These are phyloP conservation scores for Trogon melanurus DNA, from an alignment of 2,113 vertebrate species.

Conservation along the genomic window DNA sequence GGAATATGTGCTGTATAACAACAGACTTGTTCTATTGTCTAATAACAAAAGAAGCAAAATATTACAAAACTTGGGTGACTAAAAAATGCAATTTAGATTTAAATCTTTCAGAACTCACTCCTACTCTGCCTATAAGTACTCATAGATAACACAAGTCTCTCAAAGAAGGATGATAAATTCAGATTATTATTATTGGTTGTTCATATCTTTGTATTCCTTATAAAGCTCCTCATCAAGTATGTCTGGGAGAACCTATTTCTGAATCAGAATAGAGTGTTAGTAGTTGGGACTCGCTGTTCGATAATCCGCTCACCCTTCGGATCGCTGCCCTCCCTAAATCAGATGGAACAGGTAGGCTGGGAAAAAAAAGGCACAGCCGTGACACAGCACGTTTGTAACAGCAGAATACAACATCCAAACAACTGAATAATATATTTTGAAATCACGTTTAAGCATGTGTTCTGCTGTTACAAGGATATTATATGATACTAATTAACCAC, in stretches of 20 bases:
- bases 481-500: slow-evolving; percentile 15
- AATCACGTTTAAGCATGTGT: neutral
- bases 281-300: neutral
- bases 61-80: neutral
- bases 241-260: neutral
- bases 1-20: neutral
- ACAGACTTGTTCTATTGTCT: neutral
- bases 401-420: neutral
- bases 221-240: neutral
- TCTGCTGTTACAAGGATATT: neutral
- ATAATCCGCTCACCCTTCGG: neutral
- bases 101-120: neutral
- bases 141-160: neutral
- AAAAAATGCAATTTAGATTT: neutral
- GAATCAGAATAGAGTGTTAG: neutral
- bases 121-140: neutral
- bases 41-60: neutral
- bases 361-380: neutral
- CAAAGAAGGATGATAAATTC: neutral
- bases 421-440: neutral
- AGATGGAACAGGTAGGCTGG: neutral
- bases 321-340: neutral
- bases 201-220: neutral
- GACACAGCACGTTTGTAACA: neutral
- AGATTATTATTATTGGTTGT: neutral